Conservation (phyloP, 2,888 invertebrate genomes). For the Idaea biselata region DNA sequence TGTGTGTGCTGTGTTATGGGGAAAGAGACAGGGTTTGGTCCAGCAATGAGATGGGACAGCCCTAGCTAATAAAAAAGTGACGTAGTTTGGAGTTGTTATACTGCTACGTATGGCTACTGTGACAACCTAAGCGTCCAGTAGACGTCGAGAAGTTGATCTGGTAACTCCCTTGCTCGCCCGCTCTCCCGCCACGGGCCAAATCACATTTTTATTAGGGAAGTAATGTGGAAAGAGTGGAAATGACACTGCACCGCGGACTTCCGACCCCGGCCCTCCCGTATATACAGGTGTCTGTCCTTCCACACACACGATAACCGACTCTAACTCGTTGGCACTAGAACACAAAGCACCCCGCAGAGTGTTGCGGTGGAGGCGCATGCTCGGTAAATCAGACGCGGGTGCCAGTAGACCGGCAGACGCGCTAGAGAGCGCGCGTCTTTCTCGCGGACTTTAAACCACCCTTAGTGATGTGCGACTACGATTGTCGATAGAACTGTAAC, state of each 20-base stretch:
- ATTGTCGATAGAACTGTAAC: conserved; percentile 41
- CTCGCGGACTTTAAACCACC: conserved; percentile 15
- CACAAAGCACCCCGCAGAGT: conserved; percentile 28
- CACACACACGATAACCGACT: conserved; percentile 26
- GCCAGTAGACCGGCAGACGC: conserved; percentile 57
- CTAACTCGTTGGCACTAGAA: conserved; percentile 29
- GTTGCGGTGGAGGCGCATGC: conserved; percentile 32
- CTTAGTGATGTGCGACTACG: conserved; percentile 17
- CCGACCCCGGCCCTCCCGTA: conserved; percentile 58
- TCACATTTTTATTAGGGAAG: conserved; percentile 75
- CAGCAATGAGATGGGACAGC: too few species aligned
- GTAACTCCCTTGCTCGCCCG: conserved; percentile 15
- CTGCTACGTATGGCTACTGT: neutral
- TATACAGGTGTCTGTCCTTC: conserved; percentile 68
- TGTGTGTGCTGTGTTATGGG: too few species aligned
- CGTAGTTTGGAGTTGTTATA: neutral
- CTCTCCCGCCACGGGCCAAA: conserved; percentile 46
- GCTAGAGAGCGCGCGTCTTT: conserved; percentile 38
- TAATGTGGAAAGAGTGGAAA: conserved; percentile 74
- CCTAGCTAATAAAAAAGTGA: too few species aligned
- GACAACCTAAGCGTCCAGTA: neutral
- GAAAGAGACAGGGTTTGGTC: too few species aligned
- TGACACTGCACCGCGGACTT: conserved; percentile 77
- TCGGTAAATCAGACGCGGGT: conserved; percentile 50
- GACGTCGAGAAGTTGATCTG: neutral